Percentiles rank a stretch among this genome's conserved stretches.
phyloP scores from a whole-genome alignment of 2,113 vertebrate genomes.

The Stigmatopora argus region DNA sequence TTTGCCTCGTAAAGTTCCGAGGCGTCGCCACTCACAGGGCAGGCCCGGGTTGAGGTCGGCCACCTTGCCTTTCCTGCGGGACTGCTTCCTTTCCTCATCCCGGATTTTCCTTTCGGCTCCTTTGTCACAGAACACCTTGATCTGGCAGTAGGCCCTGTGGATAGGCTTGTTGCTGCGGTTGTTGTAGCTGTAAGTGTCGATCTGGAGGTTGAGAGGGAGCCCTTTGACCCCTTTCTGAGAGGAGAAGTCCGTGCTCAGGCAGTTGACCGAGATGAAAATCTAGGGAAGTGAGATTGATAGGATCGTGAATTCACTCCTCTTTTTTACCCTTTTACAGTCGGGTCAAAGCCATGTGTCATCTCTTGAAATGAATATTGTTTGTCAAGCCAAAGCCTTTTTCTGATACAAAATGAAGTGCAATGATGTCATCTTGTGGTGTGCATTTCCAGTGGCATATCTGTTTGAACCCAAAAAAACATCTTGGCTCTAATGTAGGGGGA shows the following conservation, averaged over 20 bases:
- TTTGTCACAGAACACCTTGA: slow-evolving; percentile 99
- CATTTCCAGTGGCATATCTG: neutral
- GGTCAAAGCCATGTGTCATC: neutral
- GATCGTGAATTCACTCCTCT: neutral
- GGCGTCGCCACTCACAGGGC: slow-evolving; percentile 73
- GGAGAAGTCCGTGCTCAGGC: slow-evolving; percentile 97
- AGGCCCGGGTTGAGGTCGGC: slow-evolving; percentile 71
- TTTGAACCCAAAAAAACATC: too few relatives aligned
- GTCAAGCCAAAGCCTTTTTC: too few relatives aligned
- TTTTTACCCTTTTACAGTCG: neutral
- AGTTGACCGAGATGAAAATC: slow-evolving; percentile 99
- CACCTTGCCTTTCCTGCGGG: slow-evolving; percentile 94
- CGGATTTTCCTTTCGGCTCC: slow-evolving; percentile 97
- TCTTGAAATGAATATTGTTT: too few relatives aligned
- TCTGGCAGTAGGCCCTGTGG: slow-evolving; percentile 95
- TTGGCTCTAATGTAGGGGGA: too few relatives aligned
- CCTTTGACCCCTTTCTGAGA: slow-evolving; percentile 99
- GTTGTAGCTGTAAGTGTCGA: slow-evolving; percentile 98
- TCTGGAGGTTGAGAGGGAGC: slow-evolving; percentile 91
- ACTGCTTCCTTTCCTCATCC: slow-evolving; percentile 96
- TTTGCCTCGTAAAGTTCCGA: neutral
- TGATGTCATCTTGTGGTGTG: neutral
- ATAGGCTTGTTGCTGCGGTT: slow-evolving; percentile 98
- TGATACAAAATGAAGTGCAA: too few relatives aligned
- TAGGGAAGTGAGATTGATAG: slow-evolving; percentile 38